A percentile compares a stretch with the other conserved stretches of the same genome.
phyloP scores from a whole-genome alignment of 2,113 vertebrate genomes.

The Odontophorus gujanensis region DNA sequence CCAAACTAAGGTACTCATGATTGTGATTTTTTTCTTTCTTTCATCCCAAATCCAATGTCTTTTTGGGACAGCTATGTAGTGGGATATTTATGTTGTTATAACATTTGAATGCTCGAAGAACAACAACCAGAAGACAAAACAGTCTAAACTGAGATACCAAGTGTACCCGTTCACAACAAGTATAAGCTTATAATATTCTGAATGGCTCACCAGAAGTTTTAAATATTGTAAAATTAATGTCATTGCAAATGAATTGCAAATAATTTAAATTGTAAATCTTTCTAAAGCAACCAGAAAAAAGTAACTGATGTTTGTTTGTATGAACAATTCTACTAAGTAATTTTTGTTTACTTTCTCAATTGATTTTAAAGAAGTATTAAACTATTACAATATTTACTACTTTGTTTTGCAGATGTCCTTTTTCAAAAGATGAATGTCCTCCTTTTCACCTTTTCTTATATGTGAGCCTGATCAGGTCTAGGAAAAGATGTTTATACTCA shows the following conservation, averaged over 20 bases:
- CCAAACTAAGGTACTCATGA: rapidly evolving
- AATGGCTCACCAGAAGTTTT: neutral
- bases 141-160: neutral
- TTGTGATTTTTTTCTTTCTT: neutral
- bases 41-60: neutral
- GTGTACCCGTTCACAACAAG: neutral
- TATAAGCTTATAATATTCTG: neutral
- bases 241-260: neutral
- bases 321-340: neutral
- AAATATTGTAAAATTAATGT: neutral
- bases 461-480: neutral
- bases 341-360: neutral
- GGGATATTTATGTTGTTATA: neutral
- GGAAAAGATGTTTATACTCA: neutral
- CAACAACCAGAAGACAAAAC: neutral
- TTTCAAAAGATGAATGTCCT: neutral
- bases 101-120: neutral
- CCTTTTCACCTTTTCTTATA: neutral
- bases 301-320: neutral
- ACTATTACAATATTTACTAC: neutral
- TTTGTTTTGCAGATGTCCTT: neutral
- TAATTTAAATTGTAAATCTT: neutral
- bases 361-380: neutral
- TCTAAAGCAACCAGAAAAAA: neutral
- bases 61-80: neutral